Base-by-base conservation (phyloP, 2,888 invertebrate genomes). In the Mamestra brassicae region DNA sequence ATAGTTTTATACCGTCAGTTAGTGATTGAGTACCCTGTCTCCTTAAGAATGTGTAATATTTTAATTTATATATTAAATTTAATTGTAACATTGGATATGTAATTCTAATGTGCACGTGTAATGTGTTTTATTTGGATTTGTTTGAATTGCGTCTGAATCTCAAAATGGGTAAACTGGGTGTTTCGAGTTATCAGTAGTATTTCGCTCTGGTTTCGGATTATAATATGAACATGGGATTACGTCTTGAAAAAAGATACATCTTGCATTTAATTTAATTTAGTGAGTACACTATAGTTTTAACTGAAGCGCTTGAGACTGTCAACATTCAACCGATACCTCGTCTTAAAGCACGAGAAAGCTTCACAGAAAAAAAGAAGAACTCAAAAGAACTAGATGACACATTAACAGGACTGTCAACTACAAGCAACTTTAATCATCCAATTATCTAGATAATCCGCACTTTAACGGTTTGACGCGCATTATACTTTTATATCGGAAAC, bases 361-460 rank as follows among this genome's bases (percentile, higher is more conserved):
- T 36, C 26, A 26, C 26, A 26, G 26, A 26, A 26, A 5, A 34
- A n/a, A 11, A 47, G 3, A 47, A 11, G 36, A 11, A 3, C 8
- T 7, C 8, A 2, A 36, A 45, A 79, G 10, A 52, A 47, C 5
- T 47, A 17, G 13, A 42, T 55, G 10, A 26, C 54, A 36, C 61
- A 42, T 50, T 55, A 62, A 26, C 26, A 47, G 45, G n/a, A 42
- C 42, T n/a, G 3, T 50, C 36, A 74, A 42, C 38, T 36, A 26
- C 6, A 36, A 63, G 36, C 63, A 11, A 60, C 34, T 47, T 34
- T 42, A 64, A 76, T 55, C 42, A 81, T 60, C 50, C 55, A 75
- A 60, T 76, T 61, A 61, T 2, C 26, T 6, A 52, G 65, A 61
- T 81, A 50, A 77, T 61, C 76, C 42, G 64, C 81, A 76, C 64